Evolutionary conservation across 1,140 invertebrate species (phyloP), one percentile per base, ranked within the genome.

Genomic region (Caenorhabditis remanei): DNA sequence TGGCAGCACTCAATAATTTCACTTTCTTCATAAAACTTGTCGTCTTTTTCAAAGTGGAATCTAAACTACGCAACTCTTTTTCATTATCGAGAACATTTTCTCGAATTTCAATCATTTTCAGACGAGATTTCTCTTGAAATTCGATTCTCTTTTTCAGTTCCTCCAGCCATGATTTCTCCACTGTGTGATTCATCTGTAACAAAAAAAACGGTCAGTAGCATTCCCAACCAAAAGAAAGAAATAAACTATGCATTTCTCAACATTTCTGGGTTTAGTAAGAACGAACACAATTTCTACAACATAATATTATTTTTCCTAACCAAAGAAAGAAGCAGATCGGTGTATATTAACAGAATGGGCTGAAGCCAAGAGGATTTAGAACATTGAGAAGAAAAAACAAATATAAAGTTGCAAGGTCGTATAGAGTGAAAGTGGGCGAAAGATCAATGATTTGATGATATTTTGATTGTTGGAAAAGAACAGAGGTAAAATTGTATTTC

Each of bases 21-120:
- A 89, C 55, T 61, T 89, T 89, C 56, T 89, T 89, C 88, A 89
- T 89, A 21, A 89, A 88, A 32, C 88, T 88, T 13, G 88, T 89
- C n/a, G 88, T 89, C 55, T 89, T 89, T 43, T 89, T 89, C 4
- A 89, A 41, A n/a, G 88, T 75, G 2, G 88, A 89, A 71, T 89
- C 88, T 46, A 89, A 53, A 61, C 43, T 46, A 7, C 83, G 41
- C 40, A 88, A 40, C n/a, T 58, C 55, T 61, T 61, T 84, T 24
- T 84, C 83, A 48, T 84, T 84, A 21, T 84, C 71, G 13, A 79
- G 43, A 14, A 50, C 6, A 79, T 48, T 79, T 50, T 79, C 71
- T 53, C 71, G 46, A 79, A 79, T 53, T 24, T 79, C 46, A 6
- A 79, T 4, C 71, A 79, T 79, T 50, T 50, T 48, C 6, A 50